phyloP scores from a whole-genome alignment of 2,797 vertebrate genomes.

The Aphelocoma californica region DNA sequence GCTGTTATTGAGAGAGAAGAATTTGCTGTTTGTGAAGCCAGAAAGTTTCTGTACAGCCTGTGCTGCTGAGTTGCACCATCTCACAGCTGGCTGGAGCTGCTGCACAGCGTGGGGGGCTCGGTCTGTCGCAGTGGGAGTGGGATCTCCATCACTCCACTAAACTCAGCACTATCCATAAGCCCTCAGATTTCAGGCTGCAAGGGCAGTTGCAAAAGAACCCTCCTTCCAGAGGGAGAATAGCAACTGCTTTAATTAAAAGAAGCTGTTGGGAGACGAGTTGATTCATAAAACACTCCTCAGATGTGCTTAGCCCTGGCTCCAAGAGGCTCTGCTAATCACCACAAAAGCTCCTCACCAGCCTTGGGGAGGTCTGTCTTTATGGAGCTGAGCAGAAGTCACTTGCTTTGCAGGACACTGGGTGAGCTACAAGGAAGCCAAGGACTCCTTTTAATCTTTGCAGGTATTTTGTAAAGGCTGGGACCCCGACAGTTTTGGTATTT shows the following conservation, averaged over 20 bases:
- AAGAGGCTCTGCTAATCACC: background rate
- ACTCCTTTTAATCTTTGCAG: conserved; percentile 70
- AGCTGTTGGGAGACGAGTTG: background rate
- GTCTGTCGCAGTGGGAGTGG: background rate
- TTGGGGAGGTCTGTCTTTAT: background rate
- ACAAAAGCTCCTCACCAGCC: background rate
- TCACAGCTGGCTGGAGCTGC: background rate
- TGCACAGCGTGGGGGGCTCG: background rate
- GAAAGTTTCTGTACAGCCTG: background rate
- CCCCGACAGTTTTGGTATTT: conserved; percentile 85
- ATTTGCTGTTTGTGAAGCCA: background rate
- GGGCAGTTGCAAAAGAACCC: background rate
- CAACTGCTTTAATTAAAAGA: background rate
- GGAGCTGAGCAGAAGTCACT: background rate
- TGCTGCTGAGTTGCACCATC: background rate
- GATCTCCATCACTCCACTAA: background rate
- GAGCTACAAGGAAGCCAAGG: background rate
- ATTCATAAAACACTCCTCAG: background rate
- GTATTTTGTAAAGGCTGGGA: conserved; percentile 86
- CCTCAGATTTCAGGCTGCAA: background rate
- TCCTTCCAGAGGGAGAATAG: background rate
- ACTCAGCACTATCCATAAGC: background rate
- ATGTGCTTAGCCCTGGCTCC: background rate
- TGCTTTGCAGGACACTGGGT: background rate
- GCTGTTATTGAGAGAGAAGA: background rate